These are phyloP conservation scores for Leucophenga montana DNA, from an alignment of 2,888 invertebrate species.

Conservation along the genomic window DNA sequence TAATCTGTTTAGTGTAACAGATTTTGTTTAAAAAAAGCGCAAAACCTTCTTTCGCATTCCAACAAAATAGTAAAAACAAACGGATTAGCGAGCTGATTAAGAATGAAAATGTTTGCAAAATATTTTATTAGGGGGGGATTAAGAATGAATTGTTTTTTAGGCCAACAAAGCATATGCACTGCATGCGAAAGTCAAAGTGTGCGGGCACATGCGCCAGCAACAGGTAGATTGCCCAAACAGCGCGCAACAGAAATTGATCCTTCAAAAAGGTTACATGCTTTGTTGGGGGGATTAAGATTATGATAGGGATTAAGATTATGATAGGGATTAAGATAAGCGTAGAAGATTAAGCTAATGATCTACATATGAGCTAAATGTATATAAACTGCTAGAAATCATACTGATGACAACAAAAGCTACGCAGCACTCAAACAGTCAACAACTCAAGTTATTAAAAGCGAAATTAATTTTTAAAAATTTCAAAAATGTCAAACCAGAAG, in stretches of 20 bases:
- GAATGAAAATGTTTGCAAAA: conserved; percentile 65
- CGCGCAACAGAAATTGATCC: too few relatives aligned
- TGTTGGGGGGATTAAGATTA: neutral
- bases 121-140: conserved; percentile 59
- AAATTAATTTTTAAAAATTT: neutral
- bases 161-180: too few relatives aligned
- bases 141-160: conserved; percentile 66
- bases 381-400: conserved; percentile 37
- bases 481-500: conserved; percentile 43
- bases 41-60: conserved; percentile 2
- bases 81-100: conserved; percentile 61
- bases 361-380: conserved; percentile 32
- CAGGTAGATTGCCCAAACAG: conserved; percentile 27
- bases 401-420: conserved; percentile 44
- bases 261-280: too few relatives aligned
- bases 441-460: conserved; percentile 7
- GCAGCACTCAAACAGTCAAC: conserved; percentile 35
- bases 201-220: conserved; percentile 24
- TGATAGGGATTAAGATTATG: too few relatives aligned
- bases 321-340: too few relatives aligned
- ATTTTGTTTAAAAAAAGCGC: too few relatives aligned
- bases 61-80: neutral
- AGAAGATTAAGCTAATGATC: too few relatives aligned
- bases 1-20: conserved; percentile 55
- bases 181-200: conserved; percentile 49